Evolutionary conservation across 1,140 invertebrate species (phyloP), one percentile per base, ranked within the genome.

Genomic region (Delia radicum): DNA sequence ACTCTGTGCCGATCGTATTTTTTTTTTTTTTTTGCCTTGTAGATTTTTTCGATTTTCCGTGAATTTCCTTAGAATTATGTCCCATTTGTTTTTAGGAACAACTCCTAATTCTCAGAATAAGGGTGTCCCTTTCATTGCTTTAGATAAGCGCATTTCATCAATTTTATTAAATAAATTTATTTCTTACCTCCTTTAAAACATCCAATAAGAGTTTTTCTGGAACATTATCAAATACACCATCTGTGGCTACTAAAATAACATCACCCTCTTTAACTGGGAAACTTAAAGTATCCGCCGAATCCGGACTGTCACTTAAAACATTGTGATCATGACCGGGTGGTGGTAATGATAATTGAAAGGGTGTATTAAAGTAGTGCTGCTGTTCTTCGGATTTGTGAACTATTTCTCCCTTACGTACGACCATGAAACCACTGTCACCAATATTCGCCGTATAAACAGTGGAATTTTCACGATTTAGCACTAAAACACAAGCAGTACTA

Each of bases 291-390:
- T 97, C 94, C 10, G 97, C 96, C 26, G 94, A 93, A 78, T 97
- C 95, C 28, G 97, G 96, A 86, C 95, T 96, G 87, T 97, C 96
- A 85, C 94, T 95, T 5, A 96, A 89, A 31, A 96, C 95, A 79
- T 92, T 91, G 26, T 91, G 91, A 77, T 93, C 92, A 79, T 96
- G 93, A 61, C 93, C 93, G 4, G 96, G 95, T 21, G 97, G 98
- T 62, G 96, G 94, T 77, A 98, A 88, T 46, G 96, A 95, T 67
- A 99, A 89, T 87, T 99, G 97, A 89, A 97, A 99, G 7, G 98
- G 98, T 29, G 98, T 98, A 88, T 99, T 99, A 86, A 99, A 99
- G 86, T 98, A 98, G 87, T 99, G 97, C 81, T 98, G 96, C 84
- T 99, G 97, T 87, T 99, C 97, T 80, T 95, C 93, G 0, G 95